Evolutionary conservation across 53 echinoderm and acorn worm species (phyloP).

Genomic region (Stichopus horrens): DNA sequence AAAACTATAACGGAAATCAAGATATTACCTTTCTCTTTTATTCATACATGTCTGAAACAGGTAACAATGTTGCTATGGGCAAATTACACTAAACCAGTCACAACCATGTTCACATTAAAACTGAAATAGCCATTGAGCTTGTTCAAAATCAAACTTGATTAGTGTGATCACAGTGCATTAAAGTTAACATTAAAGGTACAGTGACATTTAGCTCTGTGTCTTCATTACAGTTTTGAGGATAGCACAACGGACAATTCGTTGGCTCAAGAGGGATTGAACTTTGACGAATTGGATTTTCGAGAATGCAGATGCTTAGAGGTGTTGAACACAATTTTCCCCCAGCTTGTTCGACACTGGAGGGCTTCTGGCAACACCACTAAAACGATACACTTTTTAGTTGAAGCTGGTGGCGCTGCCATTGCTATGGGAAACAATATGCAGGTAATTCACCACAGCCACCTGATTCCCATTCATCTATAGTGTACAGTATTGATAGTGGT

Average conservation of each 20-base stretch:
- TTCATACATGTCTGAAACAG: no score
- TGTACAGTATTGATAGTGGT: no score
- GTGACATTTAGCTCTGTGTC: not conserved
- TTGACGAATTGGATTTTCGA: constrained; percentile 79
- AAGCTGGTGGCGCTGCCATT: constrained; percentile 96
- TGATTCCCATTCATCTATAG: no score
- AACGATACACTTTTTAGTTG: constrained; percentile 79
- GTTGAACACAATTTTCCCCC: constrained; percentile 81
- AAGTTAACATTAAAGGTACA: no score
- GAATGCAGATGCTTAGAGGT: constrained; percentile 83
- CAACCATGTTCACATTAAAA: no score
- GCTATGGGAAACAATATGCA: constrained; percentile 93
- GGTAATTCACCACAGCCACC: constrained; percentile 44
- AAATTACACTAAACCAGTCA: no score
- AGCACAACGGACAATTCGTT: not conserved
- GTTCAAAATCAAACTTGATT: no score
- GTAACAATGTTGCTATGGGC: no score
- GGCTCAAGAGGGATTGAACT: constrained; percentile 30
- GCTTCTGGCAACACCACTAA: constrained; percentile 80
- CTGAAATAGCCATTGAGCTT: no score
- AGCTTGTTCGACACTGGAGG: constrained; percentile 93
- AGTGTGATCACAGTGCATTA: no score
- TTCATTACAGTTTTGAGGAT: constrained; percentile 1
- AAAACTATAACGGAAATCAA: no score
- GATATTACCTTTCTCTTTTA: no score